Base-by-base conservation (phyloP, 2,113 vertebrate genomes). In the Cynoglossus semilaevis region DNA sequence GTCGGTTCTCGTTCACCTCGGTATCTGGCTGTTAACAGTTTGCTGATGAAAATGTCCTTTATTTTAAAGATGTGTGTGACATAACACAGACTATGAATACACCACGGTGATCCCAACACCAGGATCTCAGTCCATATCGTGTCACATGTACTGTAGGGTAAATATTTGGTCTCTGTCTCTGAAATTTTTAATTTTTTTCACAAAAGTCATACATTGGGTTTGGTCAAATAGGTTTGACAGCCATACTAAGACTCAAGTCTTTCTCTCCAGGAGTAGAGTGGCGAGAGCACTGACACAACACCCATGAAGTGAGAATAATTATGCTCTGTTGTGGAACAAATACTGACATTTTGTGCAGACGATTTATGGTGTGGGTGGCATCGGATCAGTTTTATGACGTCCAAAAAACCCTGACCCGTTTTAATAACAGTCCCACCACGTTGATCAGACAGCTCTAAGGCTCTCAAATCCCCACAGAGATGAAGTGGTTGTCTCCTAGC, bases 301-400 rank as follows among this genome's bases (percentile, higher is more conserved):
- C 42, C 36, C 50, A 29, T 29, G 44, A 14, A 80, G 54, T 65
- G 50, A 66, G 72, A 77, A 50, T 80, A 83, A 77, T 77, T 63
- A 78, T 44, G 34, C 48, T 62, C 59, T 7, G 64, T 58, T 19
- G 55, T 19, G 18, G 58, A 63, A 58, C 72, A 51, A 69, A 81
- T 83, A 46, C 62, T 75, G 76, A 80, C 38, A 44, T 57, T 85
- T 82, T 51, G 75, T 67, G 52, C n/a, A 51, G 55, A 60, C 49
- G 69, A 51, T 81, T 84, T 74, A 84, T 81, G 22, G 61, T 59
- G 67, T 61, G 58, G 64, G 76, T 60, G 65, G 34, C 54, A 47
- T 48, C 50, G 9, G 35, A 51, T 45, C 16, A 77, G 58, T 70
- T 86, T 85, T 80, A 76, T 65, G 59, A 62, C 43, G 58, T 15